Evolutionary conservation across 2,888 invertebrate genomes (phyloP).

Genomic region (Cordilura impudica): DNA sequence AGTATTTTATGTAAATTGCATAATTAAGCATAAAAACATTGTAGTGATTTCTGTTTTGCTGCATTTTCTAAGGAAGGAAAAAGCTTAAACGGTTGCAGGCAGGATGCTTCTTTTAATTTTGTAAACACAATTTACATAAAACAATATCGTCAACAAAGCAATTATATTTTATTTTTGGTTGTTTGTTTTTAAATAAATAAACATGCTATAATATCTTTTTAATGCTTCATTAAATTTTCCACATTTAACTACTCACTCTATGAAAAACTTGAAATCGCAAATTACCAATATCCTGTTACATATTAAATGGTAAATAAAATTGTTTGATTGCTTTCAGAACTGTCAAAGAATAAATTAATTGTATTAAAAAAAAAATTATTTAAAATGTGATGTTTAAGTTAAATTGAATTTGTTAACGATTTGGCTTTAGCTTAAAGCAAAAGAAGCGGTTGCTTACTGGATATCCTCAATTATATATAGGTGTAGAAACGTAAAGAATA

Average conservation of each 20-base stretch:
- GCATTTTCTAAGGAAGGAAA: background rate
- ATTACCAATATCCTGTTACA: constrained; percentile 52
- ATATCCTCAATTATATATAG: no score
- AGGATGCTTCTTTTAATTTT: background rate
- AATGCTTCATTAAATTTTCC: constrained; percentile 60
- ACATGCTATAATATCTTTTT: constrained; percentile 37
- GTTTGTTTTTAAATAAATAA: constrained; percentile 20
- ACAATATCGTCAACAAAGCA: constrained; percentile 31
- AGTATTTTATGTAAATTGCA: constrained; percentile 69
- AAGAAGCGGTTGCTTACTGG: no score
- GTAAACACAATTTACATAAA: background rate
- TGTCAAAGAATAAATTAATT: no score
- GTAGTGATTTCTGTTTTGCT: constrained; percentile 32
- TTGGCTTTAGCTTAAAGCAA: no score
- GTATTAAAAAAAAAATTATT: no score
- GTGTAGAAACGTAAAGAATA: no score
- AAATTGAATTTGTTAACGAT: no score
- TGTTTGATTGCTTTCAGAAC: no score
- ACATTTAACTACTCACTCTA: constrained; percentile 39
- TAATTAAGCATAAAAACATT: constrained; percentile 69
- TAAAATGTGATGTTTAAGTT: no score
- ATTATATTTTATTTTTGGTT: constrained; percentile 11
- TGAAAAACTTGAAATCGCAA: constrained; percentile 27
- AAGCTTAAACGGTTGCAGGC: background rate
- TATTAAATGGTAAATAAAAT: background rate